Conservation (phyloP, 2,797 vertebrate genomes). For the Columba guinea region DNA sequence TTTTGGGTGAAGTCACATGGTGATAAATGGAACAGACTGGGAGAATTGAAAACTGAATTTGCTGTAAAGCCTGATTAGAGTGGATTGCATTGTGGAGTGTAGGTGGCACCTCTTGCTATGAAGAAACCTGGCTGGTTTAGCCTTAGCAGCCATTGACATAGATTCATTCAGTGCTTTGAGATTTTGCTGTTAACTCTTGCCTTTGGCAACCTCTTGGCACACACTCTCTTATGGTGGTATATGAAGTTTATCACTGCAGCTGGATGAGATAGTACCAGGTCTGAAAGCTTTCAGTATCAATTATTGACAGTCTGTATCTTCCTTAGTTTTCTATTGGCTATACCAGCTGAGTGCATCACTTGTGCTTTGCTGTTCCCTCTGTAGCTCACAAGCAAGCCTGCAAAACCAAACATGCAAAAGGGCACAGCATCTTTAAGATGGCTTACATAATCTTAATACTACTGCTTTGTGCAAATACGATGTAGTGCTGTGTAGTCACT, state of each 20-base stretch:
- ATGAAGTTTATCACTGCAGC: neutral
- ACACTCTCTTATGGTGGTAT: neutral
- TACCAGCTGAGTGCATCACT: neutral
- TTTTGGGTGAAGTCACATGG: neutral
- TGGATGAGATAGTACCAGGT: neutral
- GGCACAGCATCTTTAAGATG: neutral
- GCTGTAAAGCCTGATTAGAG: slow-evolving; percentile 11
- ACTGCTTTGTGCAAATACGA: neutral
- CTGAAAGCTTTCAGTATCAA: neutral
- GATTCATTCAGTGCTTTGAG: slow-evolving; percentile 3
- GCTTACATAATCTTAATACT: neutral
- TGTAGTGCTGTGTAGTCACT: neutral
- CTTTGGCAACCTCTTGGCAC: slow-evolving; percentile 3
- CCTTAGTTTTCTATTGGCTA: neutral
- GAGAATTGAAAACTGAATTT: slow-evolving; percentile 30
- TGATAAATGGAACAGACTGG: neutral
- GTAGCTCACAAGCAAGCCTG: neutral
- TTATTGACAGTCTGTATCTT: neutral
- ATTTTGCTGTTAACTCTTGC: slow-evolving; percentile 9
- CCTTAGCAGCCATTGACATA: slow-evolving; percentile 11
- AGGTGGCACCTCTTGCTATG: neutral
- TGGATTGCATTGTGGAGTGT: neutral
- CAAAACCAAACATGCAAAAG: neutral
- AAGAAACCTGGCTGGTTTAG: neutral
- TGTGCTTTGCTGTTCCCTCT: neutral